Conservation (phyloP, 2,113 vertebrate genomes). For the Toxotes chatareus region DNA sequence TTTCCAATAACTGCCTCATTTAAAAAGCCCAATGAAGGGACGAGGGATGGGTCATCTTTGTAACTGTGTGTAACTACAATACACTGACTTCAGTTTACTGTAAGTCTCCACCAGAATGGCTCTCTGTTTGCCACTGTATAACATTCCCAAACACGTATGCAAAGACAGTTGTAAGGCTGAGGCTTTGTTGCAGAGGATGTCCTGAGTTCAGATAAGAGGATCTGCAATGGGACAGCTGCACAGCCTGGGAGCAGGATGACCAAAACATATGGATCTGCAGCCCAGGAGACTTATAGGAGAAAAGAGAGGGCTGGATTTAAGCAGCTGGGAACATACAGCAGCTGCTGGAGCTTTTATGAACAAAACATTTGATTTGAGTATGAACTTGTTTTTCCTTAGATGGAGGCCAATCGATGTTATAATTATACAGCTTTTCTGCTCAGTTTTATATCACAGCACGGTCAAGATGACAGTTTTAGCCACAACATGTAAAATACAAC, state of each 20-base stretch:
- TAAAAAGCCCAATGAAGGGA: too few relatives aligned
- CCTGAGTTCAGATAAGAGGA: conserved; percentile 11
- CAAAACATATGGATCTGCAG: conserved; percentile 20
- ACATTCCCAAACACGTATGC: neutral
- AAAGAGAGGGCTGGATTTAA: neutral
- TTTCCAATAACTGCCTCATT: too few relatives aligned
- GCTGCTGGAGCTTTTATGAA: neutral
- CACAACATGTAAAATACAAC: too few relatives aligned
- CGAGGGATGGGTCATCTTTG: too few relatives aligned
- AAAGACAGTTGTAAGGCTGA: neutral
- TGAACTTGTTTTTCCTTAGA: too few relatives aligned
- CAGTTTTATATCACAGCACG: too few relatives aligned
- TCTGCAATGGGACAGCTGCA: conserved; percentile 23
- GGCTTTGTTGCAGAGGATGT: conserved; percentile 1
- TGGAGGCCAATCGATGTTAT: too few relatives aligned
- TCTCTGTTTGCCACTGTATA: too few relatives aligned
- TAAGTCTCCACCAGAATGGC: neutral
- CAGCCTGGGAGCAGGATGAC: neutral
- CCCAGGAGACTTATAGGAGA: neutral
- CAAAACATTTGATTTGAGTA: neutral
- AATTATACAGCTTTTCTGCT: too few relatives aligned
- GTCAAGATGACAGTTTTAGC: too few relatives aligned
- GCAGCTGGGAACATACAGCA: neutral
- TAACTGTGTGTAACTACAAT: too few relatives aligned
- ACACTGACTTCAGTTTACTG: too few relatives aligned